Evolutionary conservation across 2,888 invertebrate species (phyloP).

Genomic region (Drosophila kuntzei): DNA sequence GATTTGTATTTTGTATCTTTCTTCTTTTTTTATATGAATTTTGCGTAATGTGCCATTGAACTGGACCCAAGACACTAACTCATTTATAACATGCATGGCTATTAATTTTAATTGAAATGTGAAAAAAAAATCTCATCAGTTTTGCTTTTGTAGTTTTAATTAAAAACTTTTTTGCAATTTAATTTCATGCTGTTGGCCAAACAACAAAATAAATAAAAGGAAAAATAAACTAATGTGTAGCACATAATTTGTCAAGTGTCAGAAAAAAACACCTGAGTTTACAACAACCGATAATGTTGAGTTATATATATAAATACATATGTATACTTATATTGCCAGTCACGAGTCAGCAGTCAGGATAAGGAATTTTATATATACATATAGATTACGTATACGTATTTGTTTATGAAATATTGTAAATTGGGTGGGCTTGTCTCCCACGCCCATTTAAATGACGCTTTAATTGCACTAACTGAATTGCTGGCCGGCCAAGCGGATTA

Average conservation of each 20-base stretch:
- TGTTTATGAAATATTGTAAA: conserved; percentile 8
- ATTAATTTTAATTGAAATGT: conserved; percentile 65
- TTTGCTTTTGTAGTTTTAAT: conserved; percentile 66
- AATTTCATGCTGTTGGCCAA: conserved; percentile 35
- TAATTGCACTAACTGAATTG: conserved; percentile 70
- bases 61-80: conserved; percentile 37
- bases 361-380: neutral
- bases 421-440: conserved; percentile 58
- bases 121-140: conserved; percentile 43
- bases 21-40: conserved; percentile 27
- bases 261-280: conserved; percentile 24
- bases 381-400: conserved; percentile 1
- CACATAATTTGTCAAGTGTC: conserved; percentile 66
- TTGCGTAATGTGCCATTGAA: conserved; percentile 72
- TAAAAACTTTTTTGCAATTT: conserved; percentile 46
- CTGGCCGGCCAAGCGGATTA: conserved; percentile 24
- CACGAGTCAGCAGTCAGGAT: neutral
- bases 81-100: conserved; percentile 54
- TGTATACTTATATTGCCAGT: neutral
- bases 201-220: conserved; percentile 12
- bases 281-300: neutral
- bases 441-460: conserved; percentile 75
- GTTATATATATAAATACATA: neutral
- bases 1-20: neutral
- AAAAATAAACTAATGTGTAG: conserved; percentile 11